These are phyloP conservation scores for Neotoxoptera formosana DNA, from an alignment of 1,140 invertebrate species.

Conservation along the genomic window DNA sequence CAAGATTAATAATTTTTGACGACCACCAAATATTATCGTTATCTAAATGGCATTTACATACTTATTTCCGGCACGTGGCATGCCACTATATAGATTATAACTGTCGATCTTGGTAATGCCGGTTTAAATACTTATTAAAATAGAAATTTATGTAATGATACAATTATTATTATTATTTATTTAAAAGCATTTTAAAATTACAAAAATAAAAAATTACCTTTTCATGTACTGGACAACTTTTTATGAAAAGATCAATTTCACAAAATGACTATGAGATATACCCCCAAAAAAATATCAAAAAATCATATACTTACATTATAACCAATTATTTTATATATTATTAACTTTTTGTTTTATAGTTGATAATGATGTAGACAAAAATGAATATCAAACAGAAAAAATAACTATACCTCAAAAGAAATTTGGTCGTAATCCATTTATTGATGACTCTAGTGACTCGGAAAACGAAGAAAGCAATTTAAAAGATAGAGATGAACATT, in stretches of 20 bases:
- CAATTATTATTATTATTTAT: too few relatives aligned
- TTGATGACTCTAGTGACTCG: conserved; percentile 44
- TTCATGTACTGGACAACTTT: background rate
- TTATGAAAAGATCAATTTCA: background rate
- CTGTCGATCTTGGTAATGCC: too few relatives aligned
- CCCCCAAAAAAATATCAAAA: background rate
- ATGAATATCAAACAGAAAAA: conserved; percentile 42
- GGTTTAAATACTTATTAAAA: too few relatives aligned
- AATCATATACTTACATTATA: background rate
- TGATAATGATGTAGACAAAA: background rate
- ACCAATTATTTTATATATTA: background rate
- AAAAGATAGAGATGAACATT: background rate
- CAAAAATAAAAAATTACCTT: too few relatives aligned
- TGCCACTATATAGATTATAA: too few relatives aligned
- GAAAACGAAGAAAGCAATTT: conserved; percentile 18
- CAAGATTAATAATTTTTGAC: too few relatives aligned
- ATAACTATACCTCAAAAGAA: conserved; percentile 31
- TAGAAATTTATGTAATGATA: too few relatives aligned
- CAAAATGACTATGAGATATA: background rate
- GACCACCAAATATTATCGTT: too few relatives aligned
- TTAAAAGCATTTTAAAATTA: too few relatives aligned
- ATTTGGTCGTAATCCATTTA: conserved; percentile 50
- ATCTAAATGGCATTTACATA: too few relatives aligned
- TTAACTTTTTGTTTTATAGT: conserved; percentile 17
- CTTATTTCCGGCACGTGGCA: too few relatives aligned